phyloP scores from a whole-genome alignment of 2,797 vertebrate genomes.

The Champsocephalus esox region DNA sequence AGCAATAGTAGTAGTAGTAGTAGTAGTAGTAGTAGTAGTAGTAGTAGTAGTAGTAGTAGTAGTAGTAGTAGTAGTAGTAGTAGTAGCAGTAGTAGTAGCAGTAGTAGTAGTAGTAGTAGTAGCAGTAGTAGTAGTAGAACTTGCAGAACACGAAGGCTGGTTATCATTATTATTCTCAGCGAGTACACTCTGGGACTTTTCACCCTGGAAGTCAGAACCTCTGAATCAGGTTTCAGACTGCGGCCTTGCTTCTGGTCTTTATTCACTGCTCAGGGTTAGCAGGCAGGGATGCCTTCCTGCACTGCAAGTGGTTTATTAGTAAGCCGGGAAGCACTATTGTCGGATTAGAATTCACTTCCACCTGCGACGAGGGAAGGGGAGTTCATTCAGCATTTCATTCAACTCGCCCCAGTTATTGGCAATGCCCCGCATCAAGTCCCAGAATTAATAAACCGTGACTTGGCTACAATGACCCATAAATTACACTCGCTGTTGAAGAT shows the following conservation, averaged over 20 bases:
- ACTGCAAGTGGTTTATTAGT: constrained; percentile 65
- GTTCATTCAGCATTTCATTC: constrained; percentile 66
- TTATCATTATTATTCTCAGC: constrained; percentile 48
- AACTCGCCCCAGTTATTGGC: constrained; percentile 41
- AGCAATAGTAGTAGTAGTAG: no score
- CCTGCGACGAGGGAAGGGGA: constrained; percentile 35
- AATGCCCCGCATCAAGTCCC: constrained; percentile 41
- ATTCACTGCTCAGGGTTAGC: constrained; percentile 34
- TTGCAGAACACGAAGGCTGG: not conserved
- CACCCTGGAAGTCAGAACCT: constrained; percentile 49
- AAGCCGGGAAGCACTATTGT: constrained; percentile 40
- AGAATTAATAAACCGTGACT: constrained; percentile 64
- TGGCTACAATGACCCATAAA: constrained; percentile 63
- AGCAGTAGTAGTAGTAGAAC: not conserved
- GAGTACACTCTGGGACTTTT: constrained; percentile 7
- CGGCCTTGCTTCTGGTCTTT: constrained; percentile 53
- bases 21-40: no score
- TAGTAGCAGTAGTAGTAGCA: no score
- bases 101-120: not conserved
- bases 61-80: no score
- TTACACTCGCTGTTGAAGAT: constrained; percentile 53
- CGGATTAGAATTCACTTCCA: constrained; percentile 73
- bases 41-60: no score
- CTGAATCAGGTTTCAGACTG: constrained; percentile 20
- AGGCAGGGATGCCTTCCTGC: constrained; percentile 32